Evolutionary conservation across 1,140 invertebrate species (phyloP), one percentile per base, ranked within the genome.

Genomic region (Drosophila willistoni): DNA sequence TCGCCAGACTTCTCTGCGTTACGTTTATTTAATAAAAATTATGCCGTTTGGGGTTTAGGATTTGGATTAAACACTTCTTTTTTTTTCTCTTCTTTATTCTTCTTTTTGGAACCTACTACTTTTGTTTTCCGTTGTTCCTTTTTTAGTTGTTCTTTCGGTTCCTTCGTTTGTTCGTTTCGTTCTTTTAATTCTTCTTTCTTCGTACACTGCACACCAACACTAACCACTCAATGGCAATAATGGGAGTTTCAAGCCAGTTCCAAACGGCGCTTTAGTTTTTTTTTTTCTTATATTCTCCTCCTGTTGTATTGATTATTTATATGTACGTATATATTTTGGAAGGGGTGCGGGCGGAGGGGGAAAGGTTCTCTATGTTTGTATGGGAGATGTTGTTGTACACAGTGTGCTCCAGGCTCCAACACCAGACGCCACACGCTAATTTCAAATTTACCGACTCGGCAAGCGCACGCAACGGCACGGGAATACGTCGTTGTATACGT

Each of bases 301-400:
- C 55, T 54, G 65, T 70, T 73, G 59, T 86, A 87, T 86, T 83
- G 81, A 85, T 85, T 85, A 85, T 84, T 79, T 79, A 56, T 77
- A 72, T 55, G 70, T 77, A 79, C 25, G 42, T 65, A 79, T 56
- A 19, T 51, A 64, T 47, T 56, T 29, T 29, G 9, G 34, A 2
- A 0, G 10, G 34, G 34, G 3, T 7, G 6, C 29, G 29, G 29
- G 29, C 29, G 9, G 34, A 9, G 7, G 3, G 34, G 10, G 34
- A 34, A 9, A 9, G 33, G 41, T 61, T 68, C 68, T 17, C 36
- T 39, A 73, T 59, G 51, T 61, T 54, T 25, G 19, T 65, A 68
- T 47, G 33, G 33, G 9, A 7, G 33, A 34, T 34, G 33, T 51
- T 67, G 60, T 79, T 60, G 68, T 72, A 63, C 41, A 70, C 59